phyloP scores from a whole-genome alignment of 2,113 vertebrate genomes.

The Hassar affinis region DNA sequence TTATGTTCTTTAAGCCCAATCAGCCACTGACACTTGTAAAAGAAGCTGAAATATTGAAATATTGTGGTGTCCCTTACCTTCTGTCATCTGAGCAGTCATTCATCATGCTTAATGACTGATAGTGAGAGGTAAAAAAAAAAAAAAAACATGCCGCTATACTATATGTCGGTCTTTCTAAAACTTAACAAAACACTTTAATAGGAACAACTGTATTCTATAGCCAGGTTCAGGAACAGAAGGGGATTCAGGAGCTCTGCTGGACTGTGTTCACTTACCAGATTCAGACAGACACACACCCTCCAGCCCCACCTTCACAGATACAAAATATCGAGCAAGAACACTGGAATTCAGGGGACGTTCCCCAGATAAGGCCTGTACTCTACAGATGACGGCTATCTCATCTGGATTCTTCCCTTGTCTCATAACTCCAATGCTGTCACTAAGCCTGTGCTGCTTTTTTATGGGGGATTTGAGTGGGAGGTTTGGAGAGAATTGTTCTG shows the following conservation, averaged over 20 bases:
- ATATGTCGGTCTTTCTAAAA: slow-evolving; percentile 10
- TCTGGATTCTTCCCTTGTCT: slow-evolving; percentile 19
- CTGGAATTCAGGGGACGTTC: background rate
- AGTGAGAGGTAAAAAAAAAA: background rate
- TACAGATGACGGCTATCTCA: slow-evolving; percentile 11
- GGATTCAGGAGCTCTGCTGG: background rate
- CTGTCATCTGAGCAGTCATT: slow-evolving; percentile 18
- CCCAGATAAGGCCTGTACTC: background rate
- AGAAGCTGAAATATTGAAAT: slow-evolving; percentile 22
- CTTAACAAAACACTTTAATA: slow-evolving; percentile 2
- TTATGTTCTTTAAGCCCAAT: background rate
- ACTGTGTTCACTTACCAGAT: background rate
- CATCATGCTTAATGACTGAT: slow-evolving; percentile 17
- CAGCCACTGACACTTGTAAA: background rate
- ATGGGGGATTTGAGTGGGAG: too few relatives aligned
- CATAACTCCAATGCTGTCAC: background rate
- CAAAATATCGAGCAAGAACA: slow-evolving; percentile 1
- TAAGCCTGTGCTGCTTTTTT: background rate
- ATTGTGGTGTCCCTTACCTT: background rate
- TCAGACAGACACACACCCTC: background rate
- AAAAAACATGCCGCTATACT: background rate
- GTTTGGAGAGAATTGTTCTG: background rate
- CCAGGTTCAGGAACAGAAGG: background rate
- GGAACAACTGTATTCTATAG: background rate
- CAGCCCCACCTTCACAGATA: background rate